Evolutionary conservation across 2,888 invertebrate genomes (phyloP).

Genomic region (Eurytoma californica): DNA sequence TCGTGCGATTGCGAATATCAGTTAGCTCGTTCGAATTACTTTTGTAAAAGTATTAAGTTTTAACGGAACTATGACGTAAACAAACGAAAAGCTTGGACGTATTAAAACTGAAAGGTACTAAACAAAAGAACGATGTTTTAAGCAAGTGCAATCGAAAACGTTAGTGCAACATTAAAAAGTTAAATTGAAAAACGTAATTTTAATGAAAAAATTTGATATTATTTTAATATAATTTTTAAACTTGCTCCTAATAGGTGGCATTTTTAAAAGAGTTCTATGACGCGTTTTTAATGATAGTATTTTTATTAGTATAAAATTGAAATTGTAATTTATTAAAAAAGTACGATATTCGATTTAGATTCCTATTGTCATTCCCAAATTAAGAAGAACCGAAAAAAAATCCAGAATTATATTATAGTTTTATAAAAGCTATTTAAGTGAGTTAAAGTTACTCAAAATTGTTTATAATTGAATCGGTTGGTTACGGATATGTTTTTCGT

Average conservation of each 20-base stretch:
- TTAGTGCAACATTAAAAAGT: slow-evolving; percentile 20
- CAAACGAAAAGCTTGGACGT: slow-evolving; percentile 6
- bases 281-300: background rate
- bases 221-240: slow-evolving; percentile 37
- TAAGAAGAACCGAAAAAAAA: background rate
- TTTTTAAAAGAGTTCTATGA: slow-evolving; percentile 4
- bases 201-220: slow-evolving; percentile 17
- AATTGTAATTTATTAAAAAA: background rate
- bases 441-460: slow-evolving; percentile 9
- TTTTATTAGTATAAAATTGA: slow-evolving; percentile 3
- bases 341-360: background rate
- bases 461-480: slow-evolving; percentile 54
- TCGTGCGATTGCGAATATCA: background rate
- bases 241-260: background rate
- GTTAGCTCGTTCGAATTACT: background rate
- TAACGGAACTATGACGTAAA: slow-evolving; percentile 10
- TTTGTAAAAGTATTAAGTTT: slow-evolving; percentile 17
- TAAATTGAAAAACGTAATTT: slow-evolving; percentile 12
- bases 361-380: background rate
- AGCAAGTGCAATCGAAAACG: slow-evolving; percentile 15
- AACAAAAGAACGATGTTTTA: slow-evolving; percentile 7
- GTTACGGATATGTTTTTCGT: slow-evolving; percentile 55
- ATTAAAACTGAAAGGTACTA: slow-evolving; percentile 15
- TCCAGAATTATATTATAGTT: background rate
- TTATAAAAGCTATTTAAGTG: slow-evolving; percentile 7